These are phyloP conservation scores for Meteorus sp. DNA, from an alignment of 1,140 invertebrate genomes.

Conservation along the genomic window DNA sequence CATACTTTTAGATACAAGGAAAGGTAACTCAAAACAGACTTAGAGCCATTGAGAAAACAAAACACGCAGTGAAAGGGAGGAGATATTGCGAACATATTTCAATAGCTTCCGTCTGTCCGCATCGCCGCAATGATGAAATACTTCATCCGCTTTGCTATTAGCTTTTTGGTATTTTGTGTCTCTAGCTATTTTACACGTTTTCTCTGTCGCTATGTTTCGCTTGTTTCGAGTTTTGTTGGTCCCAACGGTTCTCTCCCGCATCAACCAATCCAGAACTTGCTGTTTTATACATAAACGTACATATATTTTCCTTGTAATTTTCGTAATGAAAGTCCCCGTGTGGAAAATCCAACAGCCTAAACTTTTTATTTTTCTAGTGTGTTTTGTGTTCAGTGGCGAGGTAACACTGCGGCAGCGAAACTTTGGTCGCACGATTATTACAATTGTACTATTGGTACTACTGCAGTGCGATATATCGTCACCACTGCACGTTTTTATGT, in stretches of 20 bases:
- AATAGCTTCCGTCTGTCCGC: slow-evolving; percentile 10
- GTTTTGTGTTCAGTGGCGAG: too few relatives aligned
- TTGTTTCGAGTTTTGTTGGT: not conserved
- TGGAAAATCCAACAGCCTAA: slow-evolving; percentile 20
- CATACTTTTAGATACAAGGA: too few relatives aligned
- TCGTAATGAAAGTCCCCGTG: slow-evolving; percentile 23
- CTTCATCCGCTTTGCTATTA: slow-evolving; percentile 25
- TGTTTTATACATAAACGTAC: not conserved
- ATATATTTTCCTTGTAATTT: slow-evolving; percentile 23
- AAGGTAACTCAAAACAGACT: too few relatives aligned
- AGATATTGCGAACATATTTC: not conserved
- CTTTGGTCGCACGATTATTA: slow-evolving; percentile 21
- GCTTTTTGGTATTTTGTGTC: slow-evolving; percentile 24
- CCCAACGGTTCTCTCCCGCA: not conserved
- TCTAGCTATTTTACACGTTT: slow-evolving; percentile 15
- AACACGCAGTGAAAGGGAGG: not conserved
- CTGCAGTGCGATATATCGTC: not conserved
- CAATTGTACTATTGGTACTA: too few relatives aligned
- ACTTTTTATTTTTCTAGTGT: slow-evolving; percentile 15
- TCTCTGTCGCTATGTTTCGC: not conserved
- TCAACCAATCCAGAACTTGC: not conserved
- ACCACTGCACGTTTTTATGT: not conserved
- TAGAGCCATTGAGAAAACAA: too few relatives aligned
- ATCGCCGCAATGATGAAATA: slow-evolving; percentile 7
- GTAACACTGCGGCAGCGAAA: slow-evolving; percentile 11